phyloP scores from a whole-genome alignment of 23 tunicate species.

The Pegea sp. region DNA sequence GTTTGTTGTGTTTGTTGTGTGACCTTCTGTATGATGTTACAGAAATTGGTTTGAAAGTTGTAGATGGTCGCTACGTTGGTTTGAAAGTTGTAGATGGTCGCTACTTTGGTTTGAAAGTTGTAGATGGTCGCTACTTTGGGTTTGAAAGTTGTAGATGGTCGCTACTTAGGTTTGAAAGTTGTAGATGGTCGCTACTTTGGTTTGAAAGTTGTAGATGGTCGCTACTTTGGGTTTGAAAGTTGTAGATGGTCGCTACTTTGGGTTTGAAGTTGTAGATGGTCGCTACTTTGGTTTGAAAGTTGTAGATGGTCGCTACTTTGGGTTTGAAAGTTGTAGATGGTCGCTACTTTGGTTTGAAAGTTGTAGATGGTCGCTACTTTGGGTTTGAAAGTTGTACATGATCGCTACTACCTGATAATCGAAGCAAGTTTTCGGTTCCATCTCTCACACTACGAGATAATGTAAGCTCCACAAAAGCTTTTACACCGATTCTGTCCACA shows the following conservation, averaged over 20 bases:
- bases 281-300: not conserved
- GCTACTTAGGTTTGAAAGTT: not conserved
- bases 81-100: not conserved
- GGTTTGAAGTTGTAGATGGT: not conserved
- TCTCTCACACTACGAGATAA: constrained; percentile 47
- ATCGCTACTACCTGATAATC: constrained; percentile 56
- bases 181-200: not conserved
- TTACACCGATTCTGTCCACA: constrained; percentile 70
- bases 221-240: not conserved
- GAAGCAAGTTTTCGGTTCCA: constrained; percentile 79
- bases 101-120: not conserved
- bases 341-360: not conserved
- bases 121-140: not conserved
- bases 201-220: not conserved
- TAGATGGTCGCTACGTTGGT: not conserved
- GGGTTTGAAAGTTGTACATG: not conserved
- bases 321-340: not conserved
- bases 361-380: not conserved
- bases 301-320: not conserved
- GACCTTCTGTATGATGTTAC: no score
- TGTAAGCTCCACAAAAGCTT: constrained; percentile 93
- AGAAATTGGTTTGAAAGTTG: not conserved
- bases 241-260: not conserved
- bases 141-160: not conserved
- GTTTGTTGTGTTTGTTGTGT: no score